phyloP scores from a whole-genome alignment of 2,888 invertebrate species.

The Drosophila falleni region DNA sequence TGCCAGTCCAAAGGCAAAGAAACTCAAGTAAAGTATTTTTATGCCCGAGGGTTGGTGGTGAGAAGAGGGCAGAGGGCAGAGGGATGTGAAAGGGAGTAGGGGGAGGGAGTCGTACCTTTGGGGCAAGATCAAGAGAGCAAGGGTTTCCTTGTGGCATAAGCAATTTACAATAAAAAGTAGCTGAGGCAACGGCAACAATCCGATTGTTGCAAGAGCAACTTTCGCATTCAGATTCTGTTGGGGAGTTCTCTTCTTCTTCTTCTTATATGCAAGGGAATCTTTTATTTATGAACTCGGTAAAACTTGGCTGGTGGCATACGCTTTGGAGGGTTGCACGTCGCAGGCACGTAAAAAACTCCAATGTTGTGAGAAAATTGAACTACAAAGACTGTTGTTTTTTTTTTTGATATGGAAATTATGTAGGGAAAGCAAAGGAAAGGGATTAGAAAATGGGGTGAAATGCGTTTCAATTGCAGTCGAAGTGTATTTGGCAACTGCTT shows the following conservation, averaged over 20 bases:
- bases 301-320: slow-evolving; percentile 17
- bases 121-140: slow-evolving; percentile 50
- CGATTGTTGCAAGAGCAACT: slow-evolving; percentile 25
- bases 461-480: background rate
- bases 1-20: slow-evolving; percentile 41
- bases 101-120: slow-evolving; percentile 14
- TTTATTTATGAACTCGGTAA: slow-evolving; percentile 75
- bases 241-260: slow-evolving; percentile 12
- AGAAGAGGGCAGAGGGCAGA: slow-evolving; percentile 18
- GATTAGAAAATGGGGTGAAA: background rate
- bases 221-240: slow-evolving; percentile 13
- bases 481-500: background rate
- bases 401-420: slow-evolving; percentile 62
- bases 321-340: slow-evolving; percentile 52
- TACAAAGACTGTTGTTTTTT: slow-evolving; percentile 47
- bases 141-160: slow-evolving; percentile 70
- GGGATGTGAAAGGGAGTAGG: background rate
- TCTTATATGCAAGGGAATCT: slow-evolving; percentile 58
- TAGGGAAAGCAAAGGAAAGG: no score
- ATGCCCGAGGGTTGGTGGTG: slow-evolving; percentile 26
- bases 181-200: slow-evolving; percentile 67
- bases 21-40: slow-evolving; percentile 49
- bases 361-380: slow-evolving; percentile 42
- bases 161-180: slow-evolving; percentile 79
- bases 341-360: slow-evolving; percentile 50